Evolutionary conservation across 92 coral and sea anemone species (phyloP), one percentile per base, ranked within the genome.

Genomic region (Galaxea fascicularis): DNA sequence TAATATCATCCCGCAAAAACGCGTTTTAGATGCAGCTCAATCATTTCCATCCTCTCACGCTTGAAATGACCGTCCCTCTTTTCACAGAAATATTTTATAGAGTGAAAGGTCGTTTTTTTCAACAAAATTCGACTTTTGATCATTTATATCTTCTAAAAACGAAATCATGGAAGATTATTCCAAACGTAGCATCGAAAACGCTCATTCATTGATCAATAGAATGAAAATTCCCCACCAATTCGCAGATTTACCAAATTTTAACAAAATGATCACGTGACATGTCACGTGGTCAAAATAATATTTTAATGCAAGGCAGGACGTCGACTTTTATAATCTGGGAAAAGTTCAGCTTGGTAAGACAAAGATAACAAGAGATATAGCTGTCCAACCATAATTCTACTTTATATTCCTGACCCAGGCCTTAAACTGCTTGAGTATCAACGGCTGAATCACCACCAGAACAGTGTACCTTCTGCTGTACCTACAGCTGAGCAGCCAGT

Each of bases 391-490:
- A 66, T 66, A 66, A 66, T 17, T 66, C 72, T 66, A 66, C 72
- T 66, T 66, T 66, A 66, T 46, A 66, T 66, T 66, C 68, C 68
- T n/a, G n/a, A n/a, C n/a, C n/a, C n/a, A n/a, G n/a, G n/a, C n/a
- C n/a, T n/a, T n/a, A n/a, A n/a, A n/a, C n/a, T n/a, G n/a, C n/a
- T n/a, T n/a, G n/a, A n/a, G n/a, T n/a, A n/a, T n/a, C n/a, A n/a
- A n/a, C n/a, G n/a, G n/a, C n/a, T n/a, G n/a, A n/a, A n/a, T n/a
- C n/a, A n/a, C n/a, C n/a, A n/a, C n/a, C n/a, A n/a, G n/a, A n/a
- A n/a, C n/a, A n/a, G n/a, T n/a, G n/a, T n/a, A n/a, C n/a, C n/a
- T n/a, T n/a, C n/a, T n/a, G n/a, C n/a, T n/a, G n/a, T n/a, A n/a
- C n/a, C n/a, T n/a, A n/a, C n/a, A n/a, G n/a, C n/a, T n/a, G n/a